Base-by-base conservation (phyloP, 1,140 invertebrate genomes). In the Drosophila kohkoa region DNA sequence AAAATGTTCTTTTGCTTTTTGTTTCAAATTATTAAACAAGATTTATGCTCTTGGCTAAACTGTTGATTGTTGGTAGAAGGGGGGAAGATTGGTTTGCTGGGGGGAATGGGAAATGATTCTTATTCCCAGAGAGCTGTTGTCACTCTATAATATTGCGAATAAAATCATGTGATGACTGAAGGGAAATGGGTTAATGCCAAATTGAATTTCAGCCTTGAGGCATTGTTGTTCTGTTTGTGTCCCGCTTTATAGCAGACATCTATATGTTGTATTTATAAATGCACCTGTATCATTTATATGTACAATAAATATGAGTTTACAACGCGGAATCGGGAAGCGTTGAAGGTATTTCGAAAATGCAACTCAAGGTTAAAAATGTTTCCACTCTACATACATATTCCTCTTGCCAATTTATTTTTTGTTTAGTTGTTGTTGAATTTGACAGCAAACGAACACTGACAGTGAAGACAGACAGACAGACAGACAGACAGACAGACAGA, bases 121-220 rank as follows among this genome's bases (percentile, higher is more conserved):
- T 69, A 54, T 49, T 62, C 67, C 54, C 20, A 15, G 45, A 20
- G 41, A 64, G 66, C 49, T 69, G 57, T 70, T 63, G 67, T 54
- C 67, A 63, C 49, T 55, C 48, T 48, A 70, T 38, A 63, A 52
- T 46, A 15, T 54, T 45, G 66, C 57, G 46, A 41, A 52, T 49
- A 49, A 20, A 58, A 76, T 73, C 82, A 79, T 70, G 81, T 82
- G 82, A 65, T 57, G 48, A 76, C 49, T 55, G 52, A 38, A 16
- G 76, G 67, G 49, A 87, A 80, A 69, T 88, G 57, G 82, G 83
- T 80, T 88, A 87, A 87, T 88, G 68, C 45, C 43, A 64, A 54
- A 57, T 13, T 15, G 16, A 54, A 51, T 52, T 55, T 52, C 38
- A 71, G 52, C 68, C 68, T 71, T 71, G 72, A 20, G 20, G 13